Evolutionary conservation across 2,113 vertebrate species (phyloP), one percentile per base, ranked within the genome.

Genomic region (Podarcis raffonei): DNA sequence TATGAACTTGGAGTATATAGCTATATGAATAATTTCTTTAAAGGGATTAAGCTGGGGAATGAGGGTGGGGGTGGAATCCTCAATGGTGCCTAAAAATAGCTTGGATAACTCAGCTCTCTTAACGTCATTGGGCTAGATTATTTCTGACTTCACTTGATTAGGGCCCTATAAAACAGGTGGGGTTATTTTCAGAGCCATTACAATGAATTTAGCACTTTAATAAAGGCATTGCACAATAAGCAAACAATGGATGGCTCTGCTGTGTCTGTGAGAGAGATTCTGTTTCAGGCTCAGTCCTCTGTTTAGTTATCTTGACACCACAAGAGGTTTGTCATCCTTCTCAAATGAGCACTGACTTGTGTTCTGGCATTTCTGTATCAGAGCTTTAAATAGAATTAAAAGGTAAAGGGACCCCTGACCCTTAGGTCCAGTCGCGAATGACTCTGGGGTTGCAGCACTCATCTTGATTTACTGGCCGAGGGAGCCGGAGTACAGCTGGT

Each of bases 191-290:
- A 2, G 71, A 85, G 72, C 27, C 1, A 0, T n/a, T 89, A 42
- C 9, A 37, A 27, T 78, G 69, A 69, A 57, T 65, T 72, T 76
- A 72, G 35, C 18, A 48, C 13, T 65, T 4, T 53, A 69, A 16
- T 62, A 83, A 4, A 69, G 39, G 6, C 12, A 69, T 23, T 85
- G 82, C 5, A 77, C 39, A 84, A 83, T 77, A 88, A 76, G 53
- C 23, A 75, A 71, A 20, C 57, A 1, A 0, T 0, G 16, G 4
- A 42, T 85, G 9, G 77, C 27, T 85, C 71, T 25, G 15, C 48
- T 53, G 48, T 53, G 48, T 53, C 48, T 53, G 48, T 53, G 48
- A 6, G 71, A 23, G 12, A 87, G 65, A 53, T 42, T 79, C 81
- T 78, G 42, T 71, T 87, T 86, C 83, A 87, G 65, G 57, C 79